Conservation (phyloP, 2,797 vertebrate genomes). For the Leptoclinus maculatus region DNA sequence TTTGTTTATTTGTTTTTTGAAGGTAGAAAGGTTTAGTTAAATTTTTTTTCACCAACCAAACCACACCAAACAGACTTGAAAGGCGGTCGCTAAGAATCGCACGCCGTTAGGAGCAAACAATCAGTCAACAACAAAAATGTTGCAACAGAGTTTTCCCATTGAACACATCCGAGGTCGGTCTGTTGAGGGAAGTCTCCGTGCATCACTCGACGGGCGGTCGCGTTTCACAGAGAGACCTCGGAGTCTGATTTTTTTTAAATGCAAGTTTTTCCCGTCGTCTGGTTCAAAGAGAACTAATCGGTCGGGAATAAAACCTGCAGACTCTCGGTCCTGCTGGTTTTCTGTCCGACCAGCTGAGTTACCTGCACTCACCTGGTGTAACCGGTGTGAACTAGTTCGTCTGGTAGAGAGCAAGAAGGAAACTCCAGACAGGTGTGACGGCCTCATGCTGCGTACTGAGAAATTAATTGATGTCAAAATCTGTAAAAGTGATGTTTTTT, state of each 20-base stretch:
- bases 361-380: not conserved
- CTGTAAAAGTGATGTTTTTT: not conserved
- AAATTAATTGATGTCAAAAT: not conserved
- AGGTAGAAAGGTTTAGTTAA: too few species aligned
- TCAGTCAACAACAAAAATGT: not conserved
- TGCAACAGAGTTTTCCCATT: too few species aligned
- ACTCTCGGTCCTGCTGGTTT: not conserved
- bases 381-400: not conserved
- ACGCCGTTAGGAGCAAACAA: not conserved
- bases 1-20: not conserved
- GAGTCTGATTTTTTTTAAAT: not conserved
- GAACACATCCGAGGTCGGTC: not conserved
- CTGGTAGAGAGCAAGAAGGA: not conserved
- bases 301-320: not conserved
- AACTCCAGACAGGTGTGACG: not conserved
- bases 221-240: too few species aligned
- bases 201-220: too few species aligned
- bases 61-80: not conserved
- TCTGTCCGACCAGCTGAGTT: not conserved
- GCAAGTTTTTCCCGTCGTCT: not conserved
- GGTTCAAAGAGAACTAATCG: not conserved
- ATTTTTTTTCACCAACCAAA: not conserved
- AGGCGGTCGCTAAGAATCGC: not conserved
- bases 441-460: not conserved
- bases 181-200: not conserved